A percentile compares a stretch with the other conserved stretches of the same genome.
phyloP scores from a whole-genome alignment of 2,113 vertebrate genomes.

The Trochalopteron elliotii region DNA sequence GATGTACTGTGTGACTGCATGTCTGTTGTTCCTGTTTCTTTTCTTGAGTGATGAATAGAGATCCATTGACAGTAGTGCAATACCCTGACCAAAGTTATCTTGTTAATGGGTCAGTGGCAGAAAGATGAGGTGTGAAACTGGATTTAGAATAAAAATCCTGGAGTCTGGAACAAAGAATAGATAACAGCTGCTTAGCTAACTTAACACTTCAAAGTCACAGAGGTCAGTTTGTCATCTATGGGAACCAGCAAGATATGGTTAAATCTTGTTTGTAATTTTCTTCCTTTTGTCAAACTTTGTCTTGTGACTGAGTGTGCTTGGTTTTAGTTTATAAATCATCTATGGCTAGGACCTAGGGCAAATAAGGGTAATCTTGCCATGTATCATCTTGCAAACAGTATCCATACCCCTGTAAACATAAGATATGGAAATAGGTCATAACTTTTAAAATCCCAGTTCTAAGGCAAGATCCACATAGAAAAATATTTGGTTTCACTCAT shows the following conservation, averaged over 20 bases:
- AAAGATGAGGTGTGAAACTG: constrained; percentile 39
- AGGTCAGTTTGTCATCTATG: not conserved
- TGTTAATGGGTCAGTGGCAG: constrained; percentile 1
- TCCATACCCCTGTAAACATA: not conserved
- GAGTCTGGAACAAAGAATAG: not conserved
- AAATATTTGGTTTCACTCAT: not conserved
- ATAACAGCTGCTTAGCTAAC: not conserved
- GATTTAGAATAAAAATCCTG: not conserved
- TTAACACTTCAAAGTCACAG: constrained; percentile 13
- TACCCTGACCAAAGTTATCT: constrained; percentile 2
- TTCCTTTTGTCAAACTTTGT: not conserved
- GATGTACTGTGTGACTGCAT: not conserved
- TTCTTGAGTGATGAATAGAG: not conserved
- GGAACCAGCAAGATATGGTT: not conserved
- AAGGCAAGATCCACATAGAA: not conserved
- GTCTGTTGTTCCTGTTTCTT: not conserved
- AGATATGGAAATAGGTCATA: not conserved
- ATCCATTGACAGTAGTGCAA: not conserved
- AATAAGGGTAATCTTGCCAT: not conserved
- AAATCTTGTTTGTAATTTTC: not conserved
- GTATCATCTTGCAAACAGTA: not conserved
- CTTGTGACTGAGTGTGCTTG: not conserved
- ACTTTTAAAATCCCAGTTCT: not conserved
- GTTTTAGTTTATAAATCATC: not conserved
- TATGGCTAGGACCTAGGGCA: not conserved